A percentile compares a stretch with the other conserved stretches of the same genome.
Conservation (phyloP, 2,797 vertebrate genomes). For the Euthynnus affinis region DNA sequence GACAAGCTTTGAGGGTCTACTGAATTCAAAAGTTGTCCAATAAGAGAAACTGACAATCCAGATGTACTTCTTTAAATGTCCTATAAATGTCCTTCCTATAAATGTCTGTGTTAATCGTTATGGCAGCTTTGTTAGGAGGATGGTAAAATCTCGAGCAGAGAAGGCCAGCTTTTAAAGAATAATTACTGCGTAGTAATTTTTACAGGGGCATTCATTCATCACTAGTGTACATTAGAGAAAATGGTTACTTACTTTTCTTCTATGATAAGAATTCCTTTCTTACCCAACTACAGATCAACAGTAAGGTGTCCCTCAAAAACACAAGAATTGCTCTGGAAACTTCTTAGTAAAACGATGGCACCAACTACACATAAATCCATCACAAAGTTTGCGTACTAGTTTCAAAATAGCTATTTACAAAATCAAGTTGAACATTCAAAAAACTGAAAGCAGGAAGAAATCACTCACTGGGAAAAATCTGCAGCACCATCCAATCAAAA, state of each 20-base stretch:
- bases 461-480: too few species aligned
- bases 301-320: not conserved
- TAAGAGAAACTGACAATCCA: slow-evolving; percentile 18
- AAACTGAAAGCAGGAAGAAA: too few species aligned
- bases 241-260: not conserved
- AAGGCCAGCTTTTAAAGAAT: slow-evolving; percentile 17
- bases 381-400: too few species aligned
- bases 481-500: too few species aligned
- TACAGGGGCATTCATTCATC: not conserved
- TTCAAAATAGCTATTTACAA: too few species aligned
- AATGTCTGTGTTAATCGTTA: slow-evolving; percentile 23
- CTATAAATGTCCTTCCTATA: slow-evolving; percentile 33
- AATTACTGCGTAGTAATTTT: not conserved
- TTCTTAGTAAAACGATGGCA: too few species aligned
- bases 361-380: too few species aligned
- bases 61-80: slow-evolving; percentile 28
- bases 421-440: too few species aligned
- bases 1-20: slow-evolving; percentile 20
- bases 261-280: not conserved
- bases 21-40: slow-evolving; percentile 18
- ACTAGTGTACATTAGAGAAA: not conserved
- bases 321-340: not conserved
- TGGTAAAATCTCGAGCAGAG: not conserved
- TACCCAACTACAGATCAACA: not conserved
- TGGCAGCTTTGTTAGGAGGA: slow-evolving; percentile 23